A percentile compares a stretch with the other conserved stretches of the same genome.
Evolutionary conservation across 2,113 vertebrate species (phyloP).

Genomic region (Oryzias woworae): DNA sequence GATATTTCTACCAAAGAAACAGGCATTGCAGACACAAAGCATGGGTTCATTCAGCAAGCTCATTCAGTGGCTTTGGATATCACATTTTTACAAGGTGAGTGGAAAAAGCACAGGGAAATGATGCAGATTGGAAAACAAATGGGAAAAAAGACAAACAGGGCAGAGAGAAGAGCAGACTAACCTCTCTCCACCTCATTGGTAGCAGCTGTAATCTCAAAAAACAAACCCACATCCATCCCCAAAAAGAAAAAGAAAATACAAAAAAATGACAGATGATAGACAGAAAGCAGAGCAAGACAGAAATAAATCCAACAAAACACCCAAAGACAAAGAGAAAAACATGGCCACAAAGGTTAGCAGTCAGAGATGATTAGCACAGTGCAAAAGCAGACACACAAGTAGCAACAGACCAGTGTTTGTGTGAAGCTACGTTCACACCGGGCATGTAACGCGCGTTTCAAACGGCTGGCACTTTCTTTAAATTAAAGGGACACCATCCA

Average conservation of each 20-base stretch:
- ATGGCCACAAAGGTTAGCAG: constrained; percentile 67
- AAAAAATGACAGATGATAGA: constrained; percentile 73
- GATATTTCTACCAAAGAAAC: constrained; percentile 15
- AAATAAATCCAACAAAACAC: constrained; percentile 21
- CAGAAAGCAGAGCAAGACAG: constrained; percentile 66
- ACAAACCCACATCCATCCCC: too few species aligned
- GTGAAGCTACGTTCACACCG: too few species aligned
- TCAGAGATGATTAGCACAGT: constrained; percentile 68
- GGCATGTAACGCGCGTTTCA: too few species aligned
- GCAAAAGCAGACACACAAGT: constrained; percentile 63
- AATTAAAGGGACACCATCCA: too few species aligned
- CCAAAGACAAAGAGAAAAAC: constrained; percentile 58
- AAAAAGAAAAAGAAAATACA: too few species aligned
- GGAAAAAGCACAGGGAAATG: constrained; percentile 47
- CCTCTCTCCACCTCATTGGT: constrained; percentile 99
- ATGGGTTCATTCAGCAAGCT: constrained; percentile 10
- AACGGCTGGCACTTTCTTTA: too few species aligned
- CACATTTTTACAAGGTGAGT: constrained; percentile 9
- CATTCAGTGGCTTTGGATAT: constrained; percentile 16
- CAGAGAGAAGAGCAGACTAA: constrained; percentile 84
- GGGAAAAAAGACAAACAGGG: constrained; percentile 40
- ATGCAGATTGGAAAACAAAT: constrained; percentile 29
- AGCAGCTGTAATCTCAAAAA: constrained; percentile 89
- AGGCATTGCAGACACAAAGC: constrained; percentile 40
- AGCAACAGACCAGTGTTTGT: constrained; percentile 41